Percentiles rank a stretch among this genome's conserved stretches.
phyloP scores from a whole-genome alignment of 2,888 invertebrate species.

The Proisotoma minuta region DNA sequence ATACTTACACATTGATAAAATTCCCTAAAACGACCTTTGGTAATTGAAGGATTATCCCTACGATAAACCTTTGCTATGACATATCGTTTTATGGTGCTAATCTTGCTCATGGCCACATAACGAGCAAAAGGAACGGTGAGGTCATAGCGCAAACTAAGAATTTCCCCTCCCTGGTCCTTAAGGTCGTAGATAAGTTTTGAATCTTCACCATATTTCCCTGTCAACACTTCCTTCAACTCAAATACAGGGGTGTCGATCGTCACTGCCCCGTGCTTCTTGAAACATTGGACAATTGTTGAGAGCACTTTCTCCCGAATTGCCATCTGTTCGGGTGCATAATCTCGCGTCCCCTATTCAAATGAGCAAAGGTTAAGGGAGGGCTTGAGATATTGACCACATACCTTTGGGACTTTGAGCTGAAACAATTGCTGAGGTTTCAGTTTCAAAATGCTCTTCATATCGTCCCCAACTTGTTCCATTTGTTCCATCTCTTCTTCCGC shows the following conservation, averaged over 20 bases:
- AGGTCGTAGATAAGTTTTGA: slow-evolving; percentile 97
- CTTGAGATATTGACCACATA: background rate
- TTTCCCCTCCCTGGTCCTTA: slow-evolving; percentile 97
- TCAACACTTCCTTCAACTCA: slow-evolving; percentile 95
- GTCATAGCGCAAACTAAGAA: slow-evolving; percentile 91
- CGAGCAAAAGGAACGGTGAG: slow-evolving; percentile 96
- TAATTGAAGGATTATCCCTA: slow-evolving; percentile 95
- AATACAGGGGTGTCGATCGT: slow-evolving; percentile 98
- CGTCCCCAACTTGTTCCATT: no score
- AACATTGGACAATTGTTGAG: slow-evolving; percentile 78
- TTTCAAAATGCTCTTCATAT: slow-evolving; percentile 48
- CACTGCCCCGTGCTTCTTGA: slow-evolving; percentile 95
- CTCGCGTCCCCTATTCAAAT: slow-evolving; percentile 70
- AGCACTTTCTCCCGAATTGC: slow-evolving; percentile 79
- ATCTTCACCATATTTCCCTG: slow-evolving; percentile 99
- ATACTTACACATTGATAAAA: slow-evolving; percentile 97
- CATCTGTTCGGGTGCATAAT: slow-evolving; percentile 94
- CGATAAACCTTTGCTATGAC: slow-evolving; percentile 99
- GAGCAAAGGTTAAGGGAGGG: background rate
- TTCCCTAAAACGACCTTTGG: slow-evolving; percentile 90
- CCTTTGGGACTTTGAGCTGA: slow-evolving; percentile 83
- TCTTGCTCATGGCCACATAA: slow-evolving; percentile 96
- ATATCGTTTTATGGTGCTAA: slow-evolving; percentile 87
- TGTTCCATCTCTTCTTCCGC: slow-evolving; percentile 53
- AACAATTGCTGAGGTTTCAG: slow-evolving; percentile 64